Percentiles rank a stretch among this genome's conserved stretches.
Evolutionary conservation across 2,797 vertebrate genomes (phyloP).

Genomic region (Pangasius larnaudii): DNA sequence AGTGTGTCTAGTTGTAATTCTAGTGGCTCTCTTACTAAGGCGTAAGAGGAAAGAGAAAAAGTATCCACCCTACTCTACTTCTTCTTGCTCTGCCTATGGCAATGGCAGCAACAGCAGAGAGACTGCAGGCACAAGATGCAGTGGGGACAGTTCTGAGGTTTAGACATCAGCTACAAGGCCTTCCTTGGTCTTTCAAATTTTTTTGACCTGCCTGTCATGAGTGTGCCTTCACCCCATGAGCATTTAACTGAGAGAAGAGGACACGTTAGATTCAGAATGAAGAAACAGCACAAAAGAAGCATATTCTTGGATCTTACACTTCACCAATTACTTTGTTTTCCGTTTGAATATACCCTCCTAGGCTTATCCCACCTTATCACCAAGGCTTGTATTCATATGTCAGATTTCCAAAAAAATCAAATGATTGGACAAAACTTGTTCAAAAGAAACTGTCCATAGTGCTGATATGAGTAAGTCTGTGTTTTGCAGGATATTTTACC

Average conservation of each 20-base stretch:
- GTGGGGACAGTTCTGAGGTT: slow-evolving; percentile 79
- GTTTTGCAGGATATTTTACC: slow-evolving; percentile 19
- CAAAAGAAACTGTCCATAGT: slow-evolving; percentile 20
- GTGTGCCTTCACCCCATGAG: slow-evolving; percentile 35
- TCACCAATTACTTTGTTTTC: slow-evolving; percentile 15
- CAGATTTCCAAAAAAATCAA: slow-evolving; percentile 1
- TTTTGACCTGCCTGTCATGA: slow-evolving; percentile 17
- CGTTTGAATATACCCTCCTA: slow-evolving; percentile 7
- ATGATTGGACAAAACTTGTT: slow-evolving; percentile 17
- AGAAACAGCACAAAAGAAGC: slow-evolving; percentile 8
- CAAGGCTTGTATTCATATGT: slow-evolving; percentile 6
- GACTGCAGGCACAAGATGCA: slow-evolving; percentile 58
- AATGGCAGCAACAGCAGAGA: slow-evolving; percentile 64
- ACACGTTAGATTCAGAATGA: slow-evolving; percentile 17
- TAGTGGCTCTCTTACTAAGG: slow-evolving; percentile 73
- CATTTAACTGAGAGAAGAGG: slow-evolving; percentile 11
- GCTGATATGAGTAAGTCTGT: slow-evolving; percentile 24
- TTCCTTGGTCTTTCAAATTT: slow-evolving; percentile 10
- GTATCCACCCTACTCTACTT: slow-evolving; percentile 73
- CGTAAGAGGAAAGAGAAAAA: slow-evolving; percentile 71
- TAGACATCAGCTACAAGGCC: slow-evolving; percentile 54
- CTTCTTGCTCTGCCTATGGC: slow-evolving; percentile 78
- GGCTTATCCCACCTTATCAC: background rate
- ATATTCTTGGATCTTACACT: slow-evolving; percentile 17
- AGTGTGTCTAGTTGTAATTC: slow-evolving; percentile 65